Percentiles rank a stretch among this genome's conserved stretches.
phyloP scores from a whole-genome alignment of 2,888 invertebrate genomes.

The Heliconius erato region DNA sequence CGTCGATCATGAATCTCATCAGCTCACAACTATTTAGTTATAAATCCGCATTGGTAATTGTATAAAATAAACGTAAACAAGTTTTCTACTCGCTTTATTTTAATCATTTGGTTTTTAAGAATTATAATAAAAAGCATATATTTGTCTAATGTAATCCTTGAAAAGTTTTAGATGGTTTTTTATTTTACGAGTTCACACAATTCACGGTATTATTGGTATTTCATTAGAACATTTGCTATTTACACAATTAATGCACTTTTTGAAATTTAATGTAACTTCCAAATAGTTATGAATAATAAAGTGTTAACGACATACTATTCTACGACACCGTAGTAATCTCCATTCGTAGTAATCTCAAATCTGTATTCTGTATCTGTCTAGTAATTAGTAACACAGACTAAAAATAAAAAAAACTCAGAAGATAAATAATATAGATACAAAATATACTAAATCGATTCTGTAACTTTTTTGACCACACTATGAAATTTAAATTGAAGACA shows the following conservation, averaged over 20 bases:
- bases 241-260: constrained; percentile 17
- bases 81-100: constrained; percentile 15
- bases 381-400: neutral
- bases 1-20: constrained; percentile 64
- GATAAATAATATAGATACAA: constrained; percentile 3
- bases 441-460: neutral
- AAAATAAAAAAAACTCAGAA: neutral
- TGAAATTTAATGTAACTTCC: constrained; percentile 23
- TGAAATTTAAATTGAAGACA: too few relatives aligned
- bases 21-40: constrained; percentile 41
- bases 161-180: neutral
- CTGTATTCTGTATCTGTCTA: neutral
- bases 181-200: neutral
- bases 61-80: neutral
- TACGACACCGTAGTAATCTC: constrained; percentile 22
- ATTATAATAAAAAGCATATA: neutral
- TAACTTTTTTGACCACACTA: neutral
- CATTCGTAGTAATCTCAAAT: constrained; percentile 11
- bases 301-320: constrained; percentile 29
- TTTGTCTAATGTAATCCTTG: neutral
- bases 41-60: constrained; percentile 5
- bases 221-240: neutral
- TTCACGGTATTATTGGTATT: neutral
- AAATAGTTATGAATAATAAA: constrained; percentile 37
- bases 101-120: constrained; percentile 2